A percentile compares a stretch with the other conserved stretches of the same genome.
These are phyloP conservation scores for Crotalus tigris DNA, from an alignment of 2,113 vertebrate species.

Conservation along the genomic window DNA sequence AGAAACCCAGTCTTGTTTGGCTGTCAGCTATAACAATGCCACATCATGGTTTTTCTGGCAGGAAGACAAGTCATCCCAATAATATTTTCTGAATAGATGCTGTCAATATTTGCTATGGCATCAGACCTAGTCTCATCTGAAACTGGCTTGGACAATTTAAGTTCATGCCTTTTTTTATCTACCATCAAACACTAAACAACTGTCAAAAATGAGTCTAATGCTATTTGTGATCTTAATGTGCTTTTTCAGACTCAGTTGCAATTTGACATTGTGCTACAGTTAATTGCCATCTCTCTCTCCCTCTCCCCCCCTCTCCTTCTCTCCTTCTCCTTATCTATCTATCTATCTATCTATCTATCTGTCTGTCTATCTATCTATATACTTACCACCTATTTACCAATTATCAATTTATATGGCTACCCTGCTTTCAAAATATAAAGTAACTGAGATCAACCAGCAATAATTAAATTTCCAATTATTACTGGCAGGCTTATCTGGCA, in stretches of 20 bases:
- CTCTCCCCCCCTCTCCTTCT: not conserved
- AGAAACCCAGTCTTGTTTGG: not conserved
- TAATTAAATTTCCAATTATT: not conserved
- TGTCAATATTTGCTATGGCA: conserved; percentile 10
- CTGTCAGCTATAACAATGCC: not conserved
- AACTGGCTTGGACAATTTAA: not conserved
- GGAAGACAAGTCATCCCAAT: not conserved
- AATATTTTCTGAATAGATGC: conserved; percentile 1
- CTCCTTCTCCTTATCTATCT: not conserved
- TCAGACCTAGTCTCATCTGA: not conserved
- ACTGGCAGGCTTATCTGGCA: not conserved
- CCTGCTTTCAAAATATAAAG: not conserved
- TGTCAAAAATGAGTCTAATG: not conserved
- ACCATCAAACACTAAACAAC: not conserved
- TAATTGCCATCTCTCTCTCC: not conserved
- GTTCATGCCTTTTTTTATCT: not conserved
- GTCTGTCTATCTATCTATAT: too few species aligned
- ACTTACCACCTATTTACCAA: not conserved
- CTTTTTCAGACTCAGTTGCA: not conserved
- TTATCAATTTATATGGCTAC: not conserved
- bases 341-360: too few species aligned
- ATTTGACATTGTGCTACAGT: not conserved
- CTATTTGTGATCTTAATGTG: not conserved
- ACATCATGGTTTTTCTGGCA: not conserved
- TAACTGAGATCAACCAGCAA: not conserved